Conservation (phyloP, 2,888 invertebrate genomes). For the Fissipunctia ypsillon region DNA sequence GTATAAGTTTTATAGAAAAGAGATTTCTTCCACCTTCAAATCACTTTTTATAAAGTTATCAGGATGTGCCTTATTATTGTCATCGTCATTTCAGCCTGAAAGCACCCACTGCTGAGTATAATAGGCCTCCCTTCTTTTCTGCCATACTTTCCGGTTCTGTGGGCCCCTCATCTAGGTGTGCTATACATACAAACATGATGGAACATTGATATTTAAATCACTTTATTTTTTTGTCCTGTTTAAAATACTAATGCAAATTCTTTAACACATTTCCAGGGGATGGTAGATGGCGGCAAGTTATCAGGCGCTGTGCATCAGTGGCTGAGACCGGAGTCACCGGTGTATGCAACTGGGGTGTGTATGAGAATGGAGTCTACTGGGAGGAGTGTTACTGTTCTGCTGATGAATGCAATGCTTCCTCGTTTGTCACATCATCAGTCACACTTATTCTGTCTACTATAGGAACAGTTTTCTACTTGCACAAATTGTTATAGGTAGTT, state of each 20-base stretch:
- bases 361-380: constrained; percentile 98
- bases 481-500: constrained; percentile 54
- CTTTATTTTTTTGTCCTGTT: background rate
- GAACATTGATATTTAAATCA: background rate
- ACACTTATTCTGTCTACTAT: constrained; percentile 66
- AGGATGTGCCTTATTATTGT: background rate
- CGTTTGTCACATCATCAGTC: constrained; percentile 72
- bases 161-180: background rate
- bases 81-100: background rate
- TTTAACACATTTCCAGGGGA: constrained; percentile 93
- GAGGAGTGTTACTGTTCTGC: constrained; percentile 98
- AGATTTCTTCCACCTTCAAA: background rate
- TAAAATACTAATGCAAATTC: constrained; percentile 1
- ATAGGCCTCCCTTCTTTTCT: background rate
- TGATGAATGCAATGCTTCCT: constrained; percentile 95
- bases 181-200: too few species aligned
- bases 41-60: background rate
- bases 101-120: background rate
- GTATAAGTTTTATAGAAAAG: background rate
- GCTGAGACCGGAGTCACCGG: constrained; percentile 98
- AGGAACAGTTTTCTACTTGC: constrained; percentile 44
- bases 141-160: background rate
- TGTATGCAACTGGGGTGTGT: constrained; percentile 99
- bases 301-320: constrained; percentile 96
- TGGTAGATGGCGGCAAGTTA: constrained; percentile 97